Evolutionary conservation across 2,888 invertebrate genomes (phyloP), one percentile per base, ranked within the genome.

Genomic region (Brachycybe producta): DNA sequence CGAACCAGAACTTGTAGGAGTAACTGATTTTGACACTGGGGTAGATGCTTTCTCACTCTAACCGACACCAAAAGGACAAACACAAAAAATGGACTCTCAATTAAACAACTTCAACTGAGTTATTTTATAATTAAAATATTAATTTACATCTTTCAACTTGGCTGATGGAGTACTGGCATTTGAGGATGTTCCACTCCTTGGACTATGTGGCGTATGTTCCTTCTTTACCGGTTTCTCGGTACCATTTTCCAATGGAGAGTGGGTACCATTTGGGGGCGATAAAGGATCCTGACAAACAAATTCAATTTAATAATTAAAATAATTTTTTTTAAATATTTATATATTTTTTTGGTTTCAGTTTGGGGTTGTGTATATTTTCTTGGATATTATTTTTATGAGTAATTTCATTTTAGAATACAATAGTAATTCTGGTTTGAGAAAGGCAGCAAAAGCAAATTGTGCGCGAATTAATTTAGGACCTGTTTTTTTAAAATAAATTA

Each of bases 241-340:
- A 44, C 85, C 86, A 65, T 87, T 87, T 65, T 87, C 87, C 57
- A 85, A 68, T 7, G 42, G 42, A n/a, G 87, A 86, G 2, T 85
- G 77, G n/a, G 87, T 85, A 15, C 87, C 86, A 59, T 70, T 69
- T 60, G 84, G 79, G 1, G 86, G 84, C 45, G 86, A 85, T 46
- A 81, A 78, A 5, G 85, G 85, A 63, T 87, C 88, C 71, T 72
- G 60, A 5, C 60, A 59, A 51, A 51, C 44, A 27, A 53, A 43
- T 32, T 11, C 32, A 11, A 32, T n/a, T 11, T 32, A 32, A 13
- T 11, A 32, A 11, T 32, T n/a, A 32, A 11, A 13, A n/a, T n/a
- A n/a, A n/a, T n/a, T n/a, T n/a, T n/a, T n/a, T n/a, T n/a, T n/a
- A n/a, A n/a, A n/a, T n/a, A n/a, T n/a, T n/a, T n/a, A n/a, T n/a